These are phyloP conservation scores for Cyprinodon diabolis DNA, from an alignment of 2,797 vertebrate genomes.

Conservation along the genomic window DNA sequence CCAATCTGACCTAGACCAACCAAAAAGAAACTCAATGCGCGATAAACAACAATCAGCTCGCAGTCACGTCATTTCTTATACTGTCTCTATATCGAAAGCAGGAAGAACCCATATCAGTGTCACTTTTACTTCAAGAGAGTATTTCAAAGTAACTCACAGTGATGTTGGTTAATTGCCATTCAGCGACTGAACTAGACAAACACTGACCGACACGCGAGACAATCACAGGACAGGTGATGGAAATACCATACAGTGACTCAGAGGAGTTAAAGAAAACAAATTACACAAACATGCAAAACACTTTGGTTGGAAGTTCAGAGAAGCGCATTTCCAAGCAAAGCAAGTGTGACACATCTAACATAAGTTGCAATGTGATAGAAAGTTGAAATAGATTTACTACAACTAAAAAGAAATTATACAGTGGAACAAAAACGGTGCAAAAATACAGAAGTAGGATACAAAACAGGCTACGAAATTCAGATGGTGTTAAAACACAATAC, in stretches of 20 bases:
- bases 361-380: constrained; percentile 60
- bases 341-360: constrained; percentile 68
- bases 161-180: constrained; percentile 42
- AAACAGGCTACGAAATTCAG: constrained; percentile 57
- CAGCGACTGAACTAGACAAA: constrained; percentile 58
- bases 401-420: constrained; percentile 55
- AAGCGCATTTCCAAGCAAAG: constrained; percentile 75
- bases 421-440: constrained; percentile 58
- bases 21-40: background rate
- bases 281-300: constrained; percentile 86
- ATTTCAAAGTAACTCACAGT: constrained; percentile 40
- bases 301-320: constrained; percentile 78
- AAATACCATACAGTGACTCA: constrained; percentile 67
- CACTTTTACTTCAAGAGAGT: constrained; percentile 5
- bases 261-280: constrained; percentile 59
- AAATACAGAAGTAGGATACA: constrained; percentile 63
- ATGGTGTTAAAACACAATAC: constrained; percentile 54
- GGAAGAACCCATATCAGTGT: constrained; percentile 30
- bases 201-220: constrained; percentile 53
- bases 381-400: constrained; percentile 51
- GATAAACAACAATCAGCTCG: background rate
- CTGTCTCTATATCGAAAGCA: constrained; percentile 1
- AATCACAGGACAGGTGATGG: constrained; percentile 67
- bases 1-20: background rate
- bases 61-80: constrained; percentile 12